Percentiles rank a stretch among this genome's conserved stretches.
Evolutionary conservation across 2,113 vertebrate species (phyloP).

Genomic region (Osmerus eperlanus): DNA sequence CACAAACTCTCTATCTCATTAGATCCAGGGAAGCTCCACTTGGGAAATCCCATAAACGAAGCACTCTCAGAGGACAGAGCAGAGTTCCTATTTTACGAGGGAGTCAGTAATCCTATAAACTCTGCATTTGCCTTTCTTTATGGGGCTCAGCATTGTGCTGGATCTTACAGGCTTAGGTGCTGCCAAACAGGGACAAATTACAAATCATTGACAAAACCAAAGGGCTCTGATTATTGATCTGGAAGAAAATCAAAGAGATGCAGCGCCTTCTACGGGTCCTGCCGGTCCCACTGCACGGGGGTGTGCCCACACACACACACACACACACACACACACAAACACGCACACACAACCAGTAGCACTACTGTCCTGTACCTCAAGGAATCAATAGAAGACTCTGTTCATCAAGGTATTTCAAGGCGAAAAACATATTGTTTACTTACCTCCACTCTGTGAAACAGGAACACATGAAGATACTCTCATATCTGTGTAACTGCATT

Average conservation of each 20-base stretch:
- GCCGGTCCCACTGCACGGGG: conserved; percentile 24
- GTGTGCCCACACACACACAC: neutral
- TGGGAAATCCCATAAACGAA: conserved; percentile 62
- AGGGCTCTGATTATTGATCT: conserved; percentile 55
- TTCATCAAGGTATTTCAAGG: conserved; percentile 33
- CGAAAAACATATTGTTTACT: conserved; percentile 23
- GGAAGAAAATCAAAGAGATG: conserved; percentile 61
- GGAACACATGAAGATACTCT: too few species aligned
- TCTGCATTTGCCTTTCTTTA: conserved; percentile 66
- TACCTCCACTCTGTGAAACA: conserved; percentile 36
- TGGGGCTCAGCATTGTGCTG: conserved; percentile 53
- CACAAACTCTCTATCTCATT: conserved; percentile 45
- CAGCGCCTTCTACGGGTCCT: conserved; percentile 42
- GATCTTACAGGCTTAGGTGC: conserved; percentile 58
- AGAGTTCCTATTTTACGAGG: conserved; percentile 57
- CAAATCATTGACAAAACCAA: conserved; percentile 66
- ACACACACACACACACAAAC: too few species aligned
- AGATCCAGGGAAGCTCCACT: conserved; percentile 51
- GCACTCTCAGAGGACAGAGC: conserved; percentile 54
- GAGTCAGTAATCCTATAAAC: conserved; percentile 70
- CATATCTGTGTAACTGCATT: too few species aligned
- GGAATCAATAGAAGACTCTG: conserved; percentile 42
- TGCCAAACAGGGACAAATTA: conserved; percentile 61
- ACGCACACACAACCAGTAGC: neutral
- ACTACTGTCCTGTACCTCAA: conserved; percentile 23